Evolutionary conservation across 2,888 invertebrate genomes (phyloP).

Genomic region (Lapara coniferarum): DNA sequence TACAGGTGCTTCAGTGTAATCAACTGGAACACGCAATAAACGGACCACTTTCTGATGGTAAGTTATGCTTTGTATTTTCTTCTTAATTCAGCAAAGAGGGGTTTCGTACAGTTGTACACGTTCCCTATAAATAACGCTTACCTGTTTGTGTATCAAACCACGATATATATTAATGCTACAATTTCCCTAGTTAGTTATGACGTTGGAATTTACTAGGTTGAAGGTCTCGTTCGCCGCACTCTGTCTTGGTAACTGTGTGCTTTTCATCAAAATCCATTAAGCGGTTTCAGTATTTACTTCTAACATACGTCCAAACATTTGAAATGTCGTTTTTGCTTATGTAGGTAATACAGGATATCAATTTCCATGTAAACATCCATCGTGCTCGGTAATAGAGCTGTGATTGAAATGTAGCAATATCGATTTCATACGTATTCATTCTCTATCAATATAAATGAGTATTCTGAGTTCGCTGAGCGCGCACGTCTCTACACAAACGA

Average conservation of each 20-base stretch:
- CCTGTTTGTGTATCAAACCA: no score
- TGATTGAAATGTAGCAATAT: constrained; percentile 20
- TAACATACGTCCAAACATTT: no score
- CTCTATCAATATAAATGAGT: constrained; percentile 7
- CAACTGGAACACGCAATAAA: constrained; percentile 2
- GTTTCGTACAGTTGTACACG: neutral
- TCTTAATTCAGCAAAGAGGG: neutral
- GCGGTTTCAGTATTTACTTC: no score
- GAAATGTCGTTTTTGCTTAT: no score
- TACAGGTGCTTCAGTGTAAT: constrained; percentile 9
- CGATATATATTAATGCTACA: no score
- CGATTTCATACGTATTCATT: neutral
- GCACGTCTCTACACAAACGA: neutral
- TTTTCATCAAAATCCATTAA: no score
- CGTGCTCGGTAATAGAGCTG: neutral
- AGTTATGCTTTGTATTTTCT: neutral
- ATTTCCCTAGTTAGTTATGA: no score
- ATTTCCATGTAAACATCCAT: neutral
- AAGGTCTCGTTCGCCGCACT: no score
- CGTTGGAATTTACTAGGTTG: no score
- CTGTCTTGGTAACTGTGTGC: no score
- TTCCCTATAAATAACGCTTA: no score
- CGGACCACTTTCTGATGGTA: constrained; percentile 14
- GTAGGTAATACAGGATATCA: neutral
- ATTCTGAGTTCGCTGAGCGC: neutral